Percentiles rank a stretch among this genome's conserved stretches.
These are phyloP conservation scores for Piscicola geometra DNA, from an alignment of 2,888 invertebrate genomes.

Conservation along the genomic window DNA sequence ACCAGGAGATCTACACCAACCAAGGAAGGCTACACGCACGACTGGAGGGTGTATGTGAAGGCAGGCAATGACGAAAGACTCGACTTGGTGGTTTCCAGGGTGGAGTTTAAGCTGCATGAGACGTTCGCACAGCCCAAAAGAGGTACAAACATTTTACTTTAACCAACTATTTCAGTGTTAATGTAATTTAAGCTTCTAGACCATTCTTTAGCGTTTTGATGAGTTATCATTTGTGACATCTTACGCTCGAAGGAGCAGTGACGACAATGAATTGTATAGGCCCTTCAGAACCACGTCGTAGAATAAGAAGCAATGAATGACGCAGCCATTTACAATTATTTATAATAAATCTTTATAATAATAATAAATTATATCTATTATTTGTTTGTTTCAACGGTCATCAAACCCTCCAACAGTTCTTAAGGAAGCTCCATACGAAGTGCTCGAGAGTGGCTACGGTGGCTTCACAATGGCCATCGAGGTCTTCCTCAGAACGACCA, in stretches of 20 bases:
- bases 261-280: too few species aligned
- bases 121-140: slow-evolving; percentile 86
- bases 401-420: not conserved
- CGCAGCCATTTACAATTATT: too few species aligned
- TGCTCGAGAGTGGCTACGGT: not conserved
- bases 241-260: too few species aligned
- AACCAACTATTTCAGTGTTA: not conserved
- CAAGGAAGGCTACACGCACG: slow-evolving; percentile 87
- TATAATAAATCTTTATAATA: too few species aligned
- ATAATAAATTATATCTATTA: too few species aligned
- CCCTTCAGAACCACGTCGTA: too few species aligned
- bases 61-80: slow-evolving; percentile 68
- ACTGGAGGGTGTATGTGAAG: slow-evolving; percentile 90
- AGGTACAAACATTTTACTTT: slow-evolving; percentile 62
- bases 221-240: not conserved
- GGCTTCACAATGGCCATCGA: slow-evolving; percentile 10
- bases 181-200: not conserved
- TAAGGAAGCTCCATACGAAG: not conserved
- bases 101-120: slow-evolving; percentile 79
- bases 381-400: too few species aligned
- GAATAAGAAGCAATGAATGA: too few species aligned
- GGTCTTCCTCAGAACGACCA: slow-evolving; percentile 15
- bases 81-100: slow-evolving; percentile 68
- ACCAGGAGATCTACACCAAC: slow-evolving; percentile 74
- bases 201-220: not conserved